Evolutionary conservation across 2,888 invertebrate species (phyloP).

Genomic region (Leptura quadrifasciata): DNA sequence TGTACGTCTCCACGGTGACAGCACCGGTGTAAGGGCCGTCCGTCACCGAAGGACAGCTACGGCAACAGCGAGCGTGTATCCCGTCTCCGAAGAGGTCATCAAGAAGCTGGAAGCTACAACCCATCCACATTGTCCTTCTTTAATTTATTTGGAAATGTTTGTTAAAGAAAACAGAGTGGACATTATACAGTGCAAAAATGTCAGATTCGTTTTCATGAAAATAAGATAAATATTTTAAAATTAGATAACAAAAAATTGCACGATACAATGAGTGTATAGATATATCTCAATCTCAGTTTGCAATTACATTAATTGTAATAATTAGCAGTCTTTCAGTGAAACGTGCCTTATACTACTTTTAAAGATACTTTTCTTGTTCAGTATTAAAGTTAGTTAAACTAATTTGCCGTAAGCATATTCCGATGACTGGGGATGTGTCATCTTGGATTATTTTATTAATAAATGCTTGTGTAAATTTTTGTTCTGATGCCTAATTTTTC

Average conservation of each 20-base stretch:
- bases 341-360: no score
- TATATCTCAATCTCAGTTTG: no score
- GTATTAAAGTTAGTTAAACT: no score
- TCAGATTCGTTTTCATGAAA: not conserved
- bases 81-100: constrained; percentile 24
- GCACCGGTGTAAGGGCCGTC: constrained; percentile 55
- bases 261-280: no score
- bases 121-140: constrained; percentile 25
- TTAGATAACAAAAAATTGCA: not conserved
- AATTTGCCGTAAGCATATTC: no score
- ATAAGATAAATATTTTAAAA: not conserved
- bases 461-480: no score
- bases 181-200: not conserved
- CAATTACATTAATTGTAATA: no score
- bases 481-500: no score
- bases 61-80: constrained; percentile 29
- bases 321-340: no score
- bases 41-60: constrained; percentile 47
- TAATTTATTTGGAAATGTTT: constrained; percentile 25
- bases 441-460: no score
- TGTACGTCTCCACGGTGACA: constrained; percentile 54
- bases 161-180: constrained; percentile 1
- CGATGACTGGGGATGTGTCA: no score
- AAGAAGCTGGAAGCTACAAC: constrained; percentile 22
- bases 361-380: no score